Percentiles rank a stretch among this genome's conserved stretches.
These are phyloP conservation scores for Brachyptera risi DNA, from an alignment of 2,888 invertebrate genomes.

Conservation along the genomic window DNA sequence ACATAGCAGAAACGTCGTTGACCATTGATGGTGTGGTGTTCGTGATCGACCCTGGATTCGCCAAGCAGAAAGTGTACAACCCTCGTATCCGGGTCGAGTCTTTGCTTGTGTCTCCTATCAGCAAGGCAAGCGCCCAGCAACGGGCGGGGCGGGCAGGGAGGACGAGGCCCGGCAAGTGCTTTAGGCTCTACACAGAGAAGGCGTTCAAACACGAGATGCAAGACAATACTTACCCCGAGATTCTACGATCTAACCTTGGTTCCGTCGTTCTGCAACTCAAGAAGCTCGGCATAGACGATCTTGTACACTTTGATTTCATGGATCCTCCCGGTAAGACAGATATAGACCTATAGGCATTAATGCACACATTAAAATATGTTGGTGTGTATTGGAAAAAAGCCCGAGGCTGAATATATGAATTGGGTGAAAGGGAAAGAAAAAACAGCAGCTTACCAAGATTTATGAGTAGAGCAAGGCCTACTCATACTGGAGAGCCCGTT, in stretches of 20 bases:
- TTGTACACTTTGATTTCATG: slow-evolving; percentile 99
- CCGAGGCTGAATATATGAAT: no score
- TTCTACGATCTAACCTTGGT: slow-evolving; percentile 87
- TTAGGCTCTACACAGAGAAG: slow-evolving; percentile 90
- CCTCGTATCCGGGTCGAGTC: slow-evolving; percentile 87
- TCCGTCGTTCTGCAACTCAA: slow-evolving; percentile 98
- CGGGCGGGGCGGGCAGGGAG: slow-evolving; percentile 96
- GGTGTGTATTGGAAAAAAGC: no score
- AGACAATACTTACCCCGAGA: slow-evolving; percentile 97
- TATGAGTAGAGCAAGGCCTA: no score
- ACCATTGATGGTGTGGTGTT: slow-evolving; percentile 99
- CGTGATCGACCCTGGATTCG: slow-evolving; percentile 99
- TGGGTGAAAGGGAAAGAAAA: no score
- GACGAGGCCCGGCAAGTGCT: slow-evolving; percentile 98
- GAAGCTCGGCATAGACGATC: slow-evolving; percentile 96
- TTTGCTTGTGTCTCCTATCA: slow-evolving; percentile 94
- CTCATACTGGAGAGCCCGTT: no score
- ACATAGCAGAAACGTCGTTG: slow-evolving; percentile 97
- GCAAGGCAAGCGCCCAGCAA: slow-evolving; percentile 98
- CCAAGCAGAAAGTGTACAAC: slow-evolving; percentile 77
- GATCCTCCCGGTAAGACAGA: slow-evolving; percentile 87
- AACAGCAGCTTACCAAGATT: no score
- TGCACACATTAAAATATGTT: no score
- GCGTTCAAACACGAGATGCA: slow-evolving; percentile 98
- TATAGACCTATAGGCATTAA: no score